Evolutionary conservation across 2,888 invertebrate genomes (phyloP).

Genomic region (Myopa testacea): DNA sequence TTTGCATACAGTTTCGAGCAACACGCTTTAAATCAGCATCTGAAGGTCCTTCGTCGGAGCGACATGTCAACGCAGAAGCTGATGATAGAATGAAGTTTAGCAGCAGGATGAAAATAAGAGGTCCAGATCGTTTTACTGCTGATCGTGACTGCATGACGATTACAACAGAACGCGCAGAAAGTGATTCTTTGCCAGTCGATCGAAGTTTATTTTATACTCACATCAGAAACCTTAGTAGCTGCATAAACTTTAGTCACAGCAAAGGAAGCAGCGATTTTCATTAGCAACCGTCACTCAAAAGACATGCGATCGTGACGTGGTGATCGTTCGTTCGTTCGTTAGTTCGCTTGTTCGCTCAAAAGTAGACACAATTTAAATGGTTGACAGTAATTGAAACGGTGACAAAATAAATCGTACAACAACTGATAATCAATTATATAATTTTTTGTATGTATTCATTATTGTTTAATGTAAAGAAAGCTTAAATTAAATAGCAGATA

Average conservation of each 20-base stretch:
- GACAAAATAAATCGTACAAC: too few species aligned
- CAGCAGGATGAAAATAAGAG: slow-evolving; percentile 35
- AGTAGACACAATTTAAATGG: background rate
- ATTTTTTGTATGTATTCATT: too few species aligned
- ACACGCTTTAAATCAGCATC: slow-evolving; percentile 73
- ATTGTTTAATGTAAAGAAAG: too few species aligned
- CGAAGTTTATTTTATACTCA: background rate
- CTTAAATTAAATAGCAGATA: too few species aligned
- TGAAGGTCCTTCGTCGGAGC: slow-evolving; percentile 72
- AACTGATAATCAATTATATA: too few species aligned
- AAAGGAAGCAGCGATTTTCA: too few species aligned
- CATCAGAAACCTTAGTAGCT: background rate
- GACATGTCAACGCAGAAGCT: slow-evolving; percentile 70
- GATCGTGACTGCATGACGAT: slow-evolving; percentile 42
- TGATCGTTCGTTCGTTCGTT: background rate
- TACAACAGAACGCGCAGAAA: background rate
- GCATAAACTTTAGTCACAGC: too few species aligned
- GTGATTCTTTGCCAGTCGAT: background rate
- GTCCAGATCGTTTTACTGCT: slow-evolving; percentile 1
- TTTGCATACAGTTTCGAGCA: slow-evolving; percentile 72
- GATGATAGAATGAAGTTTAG: slow-evolving; percentile 12
- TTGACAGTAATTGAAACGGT: background rate
- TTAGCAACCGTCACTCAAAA: background rate
- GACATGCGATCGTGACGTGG: background rate
- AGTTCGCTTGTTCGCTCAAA: too few species aligned